These are phyloP conservation scores for Protonemura montana DNA, from an alignment of 2,888 invertebrate species.

Conservation along the genomic window DNA sequence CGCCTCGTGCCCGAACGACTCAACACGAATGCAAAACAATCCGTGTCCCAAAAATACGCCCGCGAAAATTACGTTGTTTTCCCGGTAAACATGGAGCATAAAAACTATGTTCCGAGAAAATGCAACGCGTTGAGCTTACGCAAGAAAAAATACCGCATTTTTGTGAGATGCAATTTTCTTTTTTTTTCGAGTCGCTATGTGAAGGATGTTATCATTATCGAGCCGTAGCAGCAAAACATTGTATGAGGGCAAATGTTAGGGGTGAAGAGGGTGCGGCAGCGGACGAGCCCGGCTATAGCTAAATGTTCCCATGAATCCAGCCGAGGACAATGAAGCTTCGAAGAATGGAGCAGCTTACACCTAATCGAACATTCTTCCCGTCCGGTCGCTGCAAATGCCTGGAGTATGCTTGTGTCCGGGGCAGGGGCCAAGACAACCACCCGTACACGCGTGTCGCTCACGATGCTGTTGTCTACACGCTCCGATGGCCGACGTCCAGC, in stretches of 20 bases:
- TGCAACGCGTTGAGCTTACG: neutral
- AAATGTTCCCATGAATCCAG: neutral
- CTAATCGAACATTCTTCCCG: slow-evolving; percentile 41
- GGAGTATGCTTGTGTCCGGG: too few relatives aligned
- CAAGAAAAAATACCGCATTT: too few relatives aligned
- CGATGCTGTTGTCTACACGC: slow-evolving; percentile 35
- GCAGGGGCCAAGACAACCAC: neutral
- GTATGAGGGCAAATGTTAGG: neutral
- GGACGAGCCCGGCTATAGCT: neutral
- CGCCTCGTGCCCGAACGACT: neutral
- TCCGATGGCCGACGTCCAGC: slow-evolving; percentile 8
- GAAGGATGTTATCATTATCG: neutral
- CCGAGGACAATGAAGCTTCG: slow-evolving; percentile 28
- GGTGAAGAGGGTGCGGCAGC: neutral
- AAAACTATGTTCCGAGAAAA: neutral
- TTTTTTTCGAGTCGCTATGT: neutral
- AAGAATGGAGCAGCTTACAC: slow-evolving; percentile 35
- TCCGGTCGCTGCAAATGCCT: neutral
- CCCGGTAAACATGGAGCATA: neutral
- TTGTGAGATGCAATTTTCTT: neutral
- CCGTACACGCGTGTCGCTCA: neutral
- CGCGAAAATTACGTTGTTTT: neutral
- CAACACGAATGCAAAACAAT: neutral
- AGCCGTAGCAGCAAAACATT: neutral
- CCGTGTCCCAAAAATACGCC: neutral